Evolutionary conservation across 2,797 vertebrate genomes (phyloP).

Genomic region (Merluccius polli): DNA sequence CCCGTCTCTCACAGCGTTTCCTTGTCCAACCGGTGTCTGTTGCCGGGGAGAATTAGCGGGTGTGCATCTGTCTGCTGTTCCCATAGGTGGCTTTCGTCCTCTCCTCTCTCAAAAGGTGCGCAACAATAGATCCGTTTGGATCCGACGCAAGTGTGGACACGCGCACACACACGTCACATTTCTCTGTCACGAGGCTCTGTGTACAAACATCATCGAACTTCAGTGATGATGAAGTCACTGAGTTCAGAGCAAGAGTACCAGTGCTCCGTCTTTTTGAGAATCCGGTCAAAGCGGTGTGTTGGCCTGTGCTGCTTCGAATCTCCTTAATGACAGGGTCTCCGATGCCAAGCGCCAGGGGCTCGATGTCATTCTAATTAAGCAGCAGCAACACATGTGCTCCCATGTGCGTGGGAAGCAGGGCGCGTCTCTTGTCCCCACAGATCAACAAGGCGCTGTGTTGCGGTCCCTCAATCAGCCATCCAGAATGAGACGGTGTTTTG

Average conservation of each 20-base stretch:
- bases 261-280: not conserved
- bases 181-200: slow-evolving; percentile 1
- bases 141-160: no score
- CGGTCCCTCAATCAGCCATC: not conserved
- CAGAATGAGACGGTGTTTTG: not conserved
- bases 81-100: slow-evolving; percentile 35
- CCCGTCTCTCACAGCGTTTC: slow-evolving; percentile 31
- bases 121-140: no score
- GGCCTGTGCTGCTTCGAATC: not conserved
- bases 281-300: not conserved
- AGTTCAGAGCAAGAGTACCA: slow-evolving; percentile 27
- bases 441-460: slow-evolving; percentile 39
- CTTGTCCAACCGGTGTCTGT: slow-evolving; percentile 44
- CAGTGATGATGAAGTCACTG: no score
- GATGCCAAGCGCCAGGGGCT: slow-evolving; percentile 40
- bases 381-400: slow-evolving; percentile 57
- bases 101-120: not conserved
- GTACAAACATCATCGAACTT: no score
- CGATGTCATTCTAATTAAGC: slow-evolving; percentile 60
- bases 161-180: not conserved
- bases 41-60: slow-evolving; percentile 59
- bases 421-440: slow-evolving; percentile 8
- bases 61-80: slow-evolving; percentile 56
- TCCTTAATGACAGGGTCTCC: slow-evolving; percentile 43
- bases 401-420: slow-evolving; percentile 48